Evolutionary conservation across 2,113 vertebrate species (phyloP), one percentile per base, ranked within the genome.

Genomic region (Pyxicephalus adspersus): DNA sequence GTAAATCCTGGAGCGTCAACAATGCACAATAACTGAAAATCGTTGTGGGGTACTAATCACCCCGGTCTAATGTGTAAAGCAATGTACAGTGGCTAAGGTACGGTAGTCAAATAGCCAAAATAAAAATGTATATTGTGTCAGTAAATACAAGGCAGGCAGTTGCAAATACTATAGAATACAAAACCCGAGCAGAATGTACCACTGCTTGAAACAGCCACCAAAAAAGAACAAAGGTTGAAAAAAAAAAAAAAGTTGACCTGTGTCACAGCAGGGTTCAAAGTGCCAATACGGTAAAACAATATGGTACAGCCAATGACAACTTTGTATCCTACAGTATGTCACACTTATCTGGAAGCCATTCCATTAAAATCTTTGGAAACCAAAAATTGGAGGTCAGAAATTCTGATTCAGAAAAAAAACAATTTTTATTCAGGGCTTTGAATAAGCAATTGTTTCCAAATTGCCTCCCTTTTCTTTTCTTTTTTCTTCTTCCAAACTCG

Each of bases 91-190:
- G 65, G 51, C 25, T 51, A 71, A 80, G 51, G 50, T 16, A 58
- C 25, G 45, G 28, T 52, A 54, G 29, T 61, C 67, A 51, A 45
- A 55, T 34, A 23, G 77, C 52, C 77, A 58, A 60, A 55, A 50
- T 54, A 25, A n/a, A 26, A 31, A 8, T 74, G 45, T 63, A 82
- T 54, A 66, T 74, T 57, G 61, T 57, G 61, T 65, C 71, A 75
- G 50, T 29, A 75, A 58, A 66, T 50, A 81, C 70, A 75, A 64
- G 50, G 71, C 55, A 57, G 77, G 71, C 29, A 65, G 61, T 8
- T 45, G 79, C 28, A 64, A 65, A 66, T 81, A 81, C 79, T 73
- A 64, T 51, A 55, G 68, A 64, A 81, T 66, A 82, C 70, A 82
- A 65, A 82, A 73, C 52, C 15, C 26, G 26, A 57, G 70, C 60